A percentile compares a stretch with the other conserved stretches of the same genome.
Evolutionary conservation across 2,888 invertebrate species (phyloP).

Genomic region (Synanthedon formicaeformis): DNA sequence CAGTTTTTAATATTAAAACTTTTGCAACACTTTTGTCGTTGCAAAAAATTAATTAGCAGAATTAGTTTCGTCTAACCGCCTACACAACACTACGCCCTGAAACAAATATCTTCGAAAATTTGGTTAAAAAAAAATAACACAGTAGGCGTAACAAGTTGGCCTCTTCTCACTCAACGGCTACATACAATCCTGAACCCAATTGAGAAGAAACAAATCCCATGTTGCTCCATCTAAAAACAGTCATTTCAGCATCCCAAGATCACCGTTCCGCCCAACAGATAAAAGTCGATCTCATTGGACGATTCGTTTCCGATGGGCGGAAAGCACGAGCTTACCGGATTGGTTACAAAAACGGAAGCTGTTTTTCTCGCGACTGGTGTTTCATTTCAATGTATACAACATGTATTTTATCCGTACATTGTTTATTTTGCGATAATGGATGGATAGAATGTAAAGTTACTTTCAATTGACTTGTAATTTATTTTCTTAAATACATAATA

Average conservation of each 20-base stretch:
- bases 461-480: not conserved
- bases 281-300: conserved; percentile 2
- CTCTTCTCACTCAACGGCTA: conserved; percentile 6
- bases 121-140: conserved; percentile 29
- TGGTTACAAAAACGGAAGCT: conserved; percentile 50
- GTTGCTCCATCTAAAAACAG: conserved; percentile 10
- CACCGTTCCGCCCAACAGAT: conserved; percentile 41
- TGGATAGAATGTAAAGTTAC: not conserved
- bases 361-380: conserved; percentile 39
- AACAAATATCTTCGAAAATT: conserved; percentile 39
- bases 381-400: conserved; percentile 23
- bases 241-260: conserved; percentile 36
- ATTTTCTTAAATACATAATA: not conserved
- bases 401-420: not conserved
- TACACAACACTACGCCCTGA: conserved; percentile 45
- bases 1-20: too few species aligned
- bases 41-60: conserved; percentile 1
- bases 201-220: not conserved
- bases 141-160: conserved; percentile 43
- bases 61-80: conserved; percentile 18
- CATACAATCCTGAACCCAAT: not conserved
- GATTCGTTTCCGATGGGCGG: conserved; percentile 31
- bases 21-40: conserved; percentile 1
- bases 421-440: not conserved
- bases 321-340: conserved; percentile 27